A percentile compares a stretch with the other conserved stretches of the same genome.
These are phyloP conservation scores for Aphaenogaster rudis DNA, from an alignment of 1,140 invertebrate genomes.

Conservation along the genomic window DNA sequence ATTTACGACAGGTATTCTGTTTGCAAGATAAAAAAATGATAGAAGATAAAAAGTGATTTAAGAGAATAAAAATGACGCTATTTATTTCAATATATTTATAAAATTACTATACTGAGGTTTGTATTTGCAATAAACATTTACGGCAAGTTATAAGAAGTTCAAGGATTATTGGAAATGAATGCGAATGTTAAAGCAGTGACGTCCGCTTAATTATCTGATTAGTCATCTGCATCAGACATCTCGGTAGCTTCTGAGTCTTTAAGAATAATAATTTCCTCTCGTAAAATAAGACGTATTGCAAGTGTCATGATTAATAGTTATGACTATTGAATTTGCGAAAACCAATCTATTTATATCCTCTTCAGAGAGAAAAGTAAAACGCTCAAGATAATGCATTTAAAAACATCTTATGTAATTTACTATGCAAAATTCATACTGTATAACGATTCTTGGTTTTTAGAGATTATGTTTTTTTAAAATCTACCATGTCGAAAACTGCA, in stretches of 20 bases:
- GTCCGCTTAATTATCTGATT: not conserved
- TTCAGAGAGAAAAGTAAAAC: not conserved
- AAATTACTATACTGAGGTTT: not conserved
- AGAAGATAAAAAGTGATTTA: not conserved
- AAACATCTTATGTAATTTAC: not conserved
- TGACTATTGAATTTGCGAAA: slow-evolving; percentile 19
- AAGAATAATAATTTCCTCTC: not conserved
- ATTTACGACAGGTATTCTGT: not conserved
- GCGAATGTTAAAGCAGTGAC: not conserved
- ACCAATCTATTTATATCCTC: not conserved
- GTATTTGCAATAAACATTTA: not conserved
- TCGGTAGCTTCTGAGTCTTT: not conserved
- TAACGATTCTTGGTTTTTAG: not conserved
- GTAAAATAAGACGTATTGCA: slow-evolving; percentile 22
- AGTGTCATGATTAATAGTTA: not conserved
- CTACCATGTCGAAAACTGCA: not conserved
- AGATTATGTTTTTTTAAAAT: not conserved
- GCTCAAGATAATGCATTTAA: not conserved
- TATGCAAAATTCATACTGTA: not conserved
- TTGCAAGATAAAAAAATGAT: not conserved
- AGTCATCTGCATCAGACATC: not conserved
- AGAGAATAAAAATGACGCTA: not conserved
- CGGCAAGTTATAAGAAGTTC: not conserved
- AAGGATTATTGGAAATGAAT: not conserved
- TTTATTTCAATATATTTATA: not conserved